Conservation (phyloP, 1,140 invertebrate species). For the Drosophila tropicalis region DNA sequence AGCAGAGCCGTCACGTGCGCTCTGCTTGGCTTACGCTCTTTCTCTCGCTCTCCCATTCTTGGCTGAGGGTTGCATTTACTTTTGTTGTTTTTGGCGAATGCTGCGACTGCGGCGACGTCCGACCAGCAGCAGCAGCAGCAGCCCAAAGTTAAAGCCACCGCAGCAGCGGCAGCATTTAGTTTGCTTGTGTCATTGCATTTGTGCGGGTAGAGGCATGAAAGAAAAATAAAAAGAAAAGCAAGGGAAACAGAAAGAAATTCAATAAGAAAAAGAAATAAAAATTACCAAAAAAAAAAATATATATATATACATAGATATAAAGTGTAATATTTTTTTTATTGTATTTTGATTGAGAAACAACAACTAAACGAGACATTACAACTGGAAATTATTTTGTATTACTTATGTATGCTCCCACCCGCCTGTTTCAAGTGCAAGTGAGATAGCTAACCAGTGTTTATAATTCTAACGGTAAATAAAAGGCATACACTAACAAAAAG, state of each 20-base stretch:
- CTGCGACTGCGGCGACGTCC: slow-evolving; percentile 48
- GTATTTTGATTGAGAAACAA: slow-evolving; percentile 34
- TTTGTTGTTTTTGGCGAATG: slow-evolving; percentile 47
- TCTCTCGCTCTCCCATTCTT: slow-evolving; percentile 17
- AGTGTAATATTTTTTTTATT: slow-evolving; percentile 36
- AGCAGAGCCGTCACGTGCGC: slow-evolving; percentile 66
- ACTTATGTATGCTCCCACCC: slow-evolving; percentile 5
- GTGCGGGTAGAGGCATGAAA: slow-evolving; percentile 61
- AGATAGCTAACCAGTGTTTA: slow-evolving; percentile 33
- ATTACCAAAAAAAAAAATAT: slow-evolving; percentile 31
- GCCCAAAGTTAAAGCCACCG: slow-evolving; percentile 68
- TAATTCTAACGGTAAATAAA: slow-evolving; percentile 65
- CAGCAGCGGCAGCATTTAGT: slow-evolving; percentile 67
- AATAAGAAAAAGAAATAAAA: slow-evolving; percentile 38
- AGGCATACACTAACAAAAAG: slow-evolving; percentile 30
- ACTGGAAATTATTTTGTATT: slow-evolving; percentile 9
- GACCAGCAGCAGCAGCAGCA: slow-evolving; percentile 43
- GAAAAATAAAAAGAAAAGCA: slow-evolving; percentile 37
- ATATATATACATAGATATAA: neutral
- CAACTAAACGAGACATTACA: neutral
- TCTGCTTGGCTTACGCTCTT: slow-evolving; percentile 36
- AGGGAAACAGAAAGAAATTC: slow-evolving; percentile 34
- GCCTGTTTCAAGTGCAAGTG: slow-evolving; percentile 7
- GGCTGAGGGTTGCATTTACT: slow-evolving; percentile 50
- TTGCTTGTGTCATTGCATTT: slow-evolving; percentile 78